Conservation (phyloP, 2,888 invertebrate genomes). For the Buathra laborator region DNA sequence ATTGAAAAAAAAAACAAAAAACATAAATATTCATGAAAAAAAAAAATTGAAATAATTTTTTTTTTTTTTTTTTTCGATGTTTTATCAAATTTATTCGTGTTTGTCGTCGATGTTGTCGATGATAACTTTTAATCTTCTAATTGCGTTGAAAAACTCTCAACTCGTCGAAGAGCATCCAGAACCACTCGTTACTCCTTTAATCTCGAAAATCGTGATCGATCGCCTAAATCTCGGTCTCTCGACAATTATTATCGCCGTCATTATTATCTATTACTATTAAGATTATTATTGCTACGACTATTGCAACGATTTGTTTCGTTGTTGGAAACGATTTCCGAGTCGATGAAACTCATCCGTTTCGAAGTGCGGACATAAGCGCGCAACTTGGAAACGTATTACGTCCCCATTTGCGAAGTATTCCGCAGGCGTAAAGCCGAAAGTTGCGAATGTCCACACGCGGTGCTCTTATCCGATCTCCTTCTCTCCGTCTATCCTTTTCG, state of each 20-base stretch:
- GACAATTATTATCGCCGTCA: constrained; percentile 12
- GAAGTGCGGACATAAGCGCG: constrained; percentile 4
- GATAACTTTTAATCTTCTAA: too few relatives aligned
- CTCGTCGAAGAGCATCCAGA: too few relatives aligned
- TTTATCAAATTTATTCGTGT: constrained; percentile 7
- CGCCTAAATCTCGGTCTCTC: too few relatives aligned
- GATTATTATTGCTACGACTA: constrained; percentile 36
- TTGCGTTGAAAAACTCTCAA: too few relatives aligned
- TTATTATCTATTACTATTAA: background rate
- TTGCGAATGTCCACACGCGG: constrained; percentile 44
- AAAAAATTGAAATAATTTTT: too few relatives aligned
- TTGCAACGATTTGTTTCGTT: constrained; percentile 28
- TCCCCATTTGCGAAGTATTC: constrained; percentile 26
- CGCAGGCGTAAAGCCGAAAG: constrained; percentile 32
- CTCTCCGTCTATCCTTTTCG: background rate
- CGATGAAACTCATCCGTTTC: background rate
- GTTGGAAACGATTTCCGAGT: background rate
- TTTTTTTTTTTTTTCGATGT: too few relatives aligned
- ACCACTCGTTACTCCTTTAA: too few relatives aligned
- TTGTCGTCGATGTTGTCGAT: too few relatives aligned
- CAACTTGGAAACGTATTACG: background rate
- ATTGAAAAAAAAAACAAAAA: too few relatives aligned
- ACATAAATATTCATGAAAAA: too few relatives aligned
- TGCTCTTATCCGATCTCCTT: constrained; percentile 3
- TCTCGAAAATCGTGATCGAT: too few relatives aligned